phyloP scores from a whole-genome alignment of 1,140 invertebrate genomes.

The Oryzaephilus surinamensis region DNA sequence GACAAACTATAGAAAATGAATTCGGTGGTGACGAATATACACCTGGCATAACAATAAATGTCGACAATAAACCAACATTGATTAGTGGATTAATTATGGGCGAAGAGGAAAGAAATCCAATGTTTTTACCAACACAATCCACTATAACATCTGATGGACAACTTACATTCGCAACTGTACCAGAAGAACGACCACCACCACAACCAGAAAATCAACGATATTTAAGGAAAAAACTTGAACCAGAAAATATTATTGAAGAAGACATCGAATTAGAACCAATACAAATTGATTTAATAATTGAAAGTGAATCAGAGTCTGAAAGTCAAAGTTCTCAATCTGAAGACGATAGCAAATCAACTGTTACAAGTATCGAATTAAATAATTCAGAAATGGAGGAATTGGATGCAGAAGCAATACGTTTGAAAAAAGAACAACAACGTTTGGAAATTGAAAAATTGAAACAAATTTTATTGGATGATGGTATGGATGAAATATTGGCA shows the following conservation, averaged over 20 bases:
- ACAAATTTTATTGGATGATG: slow-evolving; percentile 24
- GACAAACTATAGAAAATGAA: slow-evolving; percentile 59
- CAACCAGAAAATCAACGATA: slow-evolving; percentile 17
- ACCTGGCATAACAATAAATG: slow-evolving; percentile 59
- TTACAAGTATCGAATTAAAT: slow-evolving; percentile 16
- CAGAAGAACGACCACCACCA: slow-evolving; percentile 29
- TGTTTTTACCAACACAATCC: slow-evolving; percentile 50
- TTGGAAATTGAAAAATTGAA: slow-evolving; percentile 25
- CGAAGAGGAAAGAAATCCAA: slow-evolving; percentile 28
- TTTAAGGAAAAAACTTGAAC: slow-evolving; percentile 15
- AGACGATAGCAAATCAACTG: slow-evolving; percentile 4
- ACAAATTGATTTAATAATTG: slow-evolving; percentile 2
- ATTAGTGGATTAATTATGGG: slow-evolving; percentile 43
- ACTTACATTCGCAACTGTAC: slow-evolving; percentile 36
- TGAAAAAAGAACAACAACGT: slow-evolving; percentile 26
- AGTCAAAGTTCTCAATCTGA: slow-evolving; percentile 3
- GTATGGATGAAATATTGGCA: slow-evolving; percentile 29
- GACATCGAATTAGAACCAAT: slow-evolving; percentile 3
- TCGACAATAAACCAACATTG: slow-evolving; percentile 52
- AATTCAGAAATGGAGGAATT: slow-evolving; percentile 23
- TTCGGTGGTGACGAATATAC: slow-evolving; percentile 54
- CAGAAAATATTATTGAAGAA: slow-evolving; percentile 11
- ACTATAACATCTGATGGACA: slow-evolving; percentile 41
- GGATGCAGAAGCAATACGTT: slow-evolving; percentile 19
- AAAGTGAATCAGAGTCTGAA: slow-evolving; percentile 2